Percentiles rank a stretch among this genome's conserved stretches.
These are phyloP conservation scores for Spodoptera litura DNA, from an alignment of 1,140 invertebrate genomes.

Conservation along the genomic window DNA sequence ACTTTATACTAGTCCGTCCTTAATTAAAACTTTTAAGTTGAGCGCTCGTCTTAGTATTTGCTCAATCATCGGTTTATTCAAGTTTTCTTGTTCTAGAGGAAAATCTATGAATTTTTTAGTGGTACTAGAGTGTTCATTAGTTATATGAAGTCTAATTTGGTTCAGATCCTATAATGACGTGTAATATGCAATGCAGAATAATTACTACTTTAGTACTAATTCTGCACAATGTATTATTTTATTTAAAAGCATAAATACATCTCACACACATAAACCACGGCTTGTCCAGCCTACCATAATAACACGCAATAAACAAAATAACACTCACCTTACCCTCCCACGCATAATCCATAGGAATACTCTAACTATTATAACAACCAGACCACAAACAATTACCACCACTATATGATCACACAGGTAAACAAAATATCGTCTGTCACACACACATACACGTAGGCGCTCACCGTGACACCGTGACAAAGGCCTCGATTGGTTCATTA, in stretches of 20 bases:
- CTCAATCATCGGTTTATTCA: not conserved
- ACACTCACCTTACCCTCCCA: constrained; percentile 3
- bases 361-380: not conserved
- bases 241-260: no score
- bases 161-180: no score
- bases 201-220: no score
- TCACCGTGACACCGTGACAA: not conserved
- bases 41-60: not conserved
- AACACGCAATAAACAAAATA: not conserved
- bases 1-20: not conserved
- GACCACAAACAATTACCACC: not conserved
- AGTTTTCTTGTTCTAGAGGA: not conserved
- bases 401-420: constrained; percentile 7
- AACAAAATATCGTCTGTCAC: constrained; percentile 19
- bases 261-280: not conserved
- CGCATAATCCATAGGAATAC: not conserved
- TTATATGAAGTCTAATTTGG: no score
- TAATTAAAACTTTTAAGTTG: constrained; percentile 4
- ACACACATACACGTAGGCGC: not conserved
- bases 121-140: no score
- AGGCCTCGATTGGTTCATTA: constrained; percentile 17
- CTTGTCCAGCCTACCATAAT: not conserved
- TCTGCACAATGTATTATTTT: no score
- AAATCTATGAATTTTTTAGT: no score
- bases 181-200: no score